These are phyloP conservation scores for Haplochromis burtoni DNA, from an alignment of 2,113 vertebrate species.

Conservation along the genomic window DNA sequence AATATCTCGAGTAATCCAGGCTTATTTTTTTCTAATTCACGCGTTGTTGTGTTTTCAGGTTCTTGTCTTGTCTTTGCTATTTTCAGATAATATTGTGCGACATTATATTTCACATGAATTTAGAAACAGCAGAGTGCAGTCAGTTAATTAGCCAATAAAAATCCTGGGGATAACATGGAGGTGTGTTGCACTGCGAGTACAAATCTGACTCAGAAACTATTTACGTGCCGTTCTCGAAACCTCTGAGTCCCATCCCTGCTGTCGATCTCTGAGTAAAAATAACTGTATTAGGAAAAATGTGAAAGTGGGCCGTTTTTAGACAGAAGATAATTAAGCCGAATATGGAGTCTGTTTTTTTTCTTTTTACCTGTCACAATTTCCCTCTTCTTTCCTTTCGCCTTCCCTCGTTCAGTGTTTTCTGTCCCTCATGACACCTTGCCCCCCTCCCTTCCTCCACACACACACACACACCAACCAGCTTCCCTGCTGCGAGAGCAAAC, in stretches of 20 bases:
- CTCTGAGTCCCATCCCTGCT: neutral
- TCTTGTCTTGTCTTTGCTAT: neutral
- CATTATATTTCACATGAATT: neutral
- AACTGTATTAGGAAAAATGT: conserved; percentile 19
- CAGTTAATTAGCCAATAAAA: neutral
- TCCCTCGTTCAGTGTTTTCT: conserved; percentile 8
- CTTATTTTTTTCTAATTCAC: neutral
- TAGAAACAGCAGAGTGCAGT: neutral
- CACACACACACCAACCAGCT: conserved; percentile 11
- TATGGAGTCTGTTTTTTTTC: neutral
- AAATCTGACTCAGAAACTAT: conserved; percentile 20
- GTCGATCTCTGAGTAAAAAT: conserved; percentile 22
- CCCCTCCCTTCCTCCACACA: neutral
- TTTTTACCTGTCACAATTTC: neutral
- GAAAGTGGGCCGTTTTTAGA: neutral
- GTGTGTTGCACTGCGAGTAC: neutral
- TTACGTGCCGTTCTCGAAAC: neutral
- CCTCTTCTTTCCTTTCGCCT: neutral
- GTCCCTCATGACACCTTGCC: conserved; percentile 32
- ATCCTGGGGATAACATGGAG: neutral
- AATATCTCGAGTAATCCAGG: neutral
- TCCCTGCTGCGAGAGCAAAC: conserved; percentile 64
- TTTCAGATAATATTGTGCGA: neutral
- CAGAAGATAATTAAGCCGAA: conserved; percentile 21
- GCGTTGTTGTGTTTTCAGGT: neutral